Conservation (phyloP, 2,797 vertebrate species). For the Heteromormyrus szaboi region DNA sequence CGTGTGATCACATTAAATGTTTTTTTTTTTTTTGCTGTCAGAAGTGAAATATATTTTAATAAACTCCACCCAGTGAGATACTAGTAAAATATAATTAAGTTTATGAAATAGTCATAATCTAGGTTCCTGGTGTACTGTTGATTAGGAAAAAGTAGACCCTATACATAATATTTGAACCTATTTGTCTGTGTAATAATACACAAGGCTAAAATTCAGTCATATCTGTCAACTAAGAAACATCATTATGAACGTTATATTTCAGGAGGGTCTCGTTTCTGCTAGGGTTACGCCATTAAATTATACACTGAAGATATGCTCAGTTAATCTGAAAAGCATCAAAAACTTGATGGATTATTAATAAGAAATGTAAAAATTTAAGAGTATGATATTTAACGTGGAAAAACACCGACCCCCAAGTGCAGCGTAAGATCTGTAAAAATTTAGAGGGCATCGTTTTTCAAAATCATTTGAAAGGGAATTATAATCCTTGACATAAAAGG, state of each 20-base stretch:
- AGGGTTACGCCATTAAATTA: background rate
- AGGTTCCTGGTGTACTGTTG: background rate
- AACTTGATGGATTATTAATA: background rate
- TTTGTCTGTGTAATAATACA: background rate
- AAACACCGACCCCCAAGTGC: background rate
- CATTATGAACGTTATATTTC: background rate
- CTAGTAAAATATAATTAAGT: background rate
- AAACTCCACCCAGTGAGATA: background rate
- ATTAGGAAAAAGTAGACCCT: background rate
- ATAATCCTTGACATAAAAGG: background rate
- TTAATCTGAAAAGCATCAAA: background rate
- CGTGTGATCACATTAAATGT: background rate
- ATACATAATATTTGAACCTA: background rate
- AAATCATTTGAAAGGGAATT: background rate
- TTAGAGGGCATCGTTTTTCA: background rate
- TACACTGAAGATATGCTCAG: background rate
- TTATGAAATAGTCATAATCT: background rate
- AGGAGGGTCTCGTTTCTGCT: background rate
- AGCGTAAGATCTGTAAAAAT: background rate
- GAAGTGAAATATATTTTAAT: background rate
- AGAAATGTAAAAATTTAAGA: background rate
- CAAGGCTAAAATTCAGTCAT: background rate
- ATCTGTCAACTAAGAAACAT: background rate
- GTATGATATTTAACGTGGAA: background rate
- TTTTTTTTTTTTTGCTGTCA: background rate